Evolutionary conservation across 2,888 invertebrate species (phyloP).

Genomic region (Caenorhabditis becei): DNA sequence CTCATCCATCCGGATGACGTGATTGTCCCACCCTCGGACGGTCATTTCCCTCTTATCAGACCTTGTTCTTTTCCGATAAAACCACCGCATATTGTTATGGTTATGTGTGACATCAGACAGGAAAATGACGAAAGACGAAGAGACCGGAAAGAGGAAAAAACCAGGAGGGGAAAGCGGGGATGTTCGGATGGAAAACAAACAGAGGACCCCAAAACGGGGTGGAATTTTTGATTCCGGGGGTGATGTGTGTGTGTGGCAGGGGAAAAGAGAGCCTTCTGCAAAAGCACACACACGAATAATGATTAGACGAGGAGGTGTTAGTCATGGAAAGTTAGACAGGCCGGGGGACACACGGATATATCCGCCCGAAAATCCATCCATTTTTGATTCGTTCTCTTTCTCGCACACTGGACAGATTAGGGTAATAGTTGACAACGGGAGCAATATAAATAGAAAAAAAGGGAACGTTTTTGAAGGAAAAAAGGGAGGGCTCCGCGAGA

Average conservation of each 20-base stretch:
- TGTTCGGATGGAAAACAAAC: constrained; percentile 23
- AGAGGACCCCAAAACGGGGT: constrained; percentile 14
- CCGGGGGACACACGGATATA: neutral
- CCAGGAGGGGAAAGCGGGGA: neutral
- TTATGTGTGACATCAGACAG: constrained; percentile 30
- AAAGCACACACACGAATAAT: constrained; percentile 25
- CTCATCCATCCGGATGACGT: constrained; percentile 33
- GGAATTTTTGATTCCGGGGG: constrained; percentile 30
- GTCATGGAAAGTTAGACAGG: constrained; percentile 1
- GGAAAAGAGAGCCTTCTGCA: neutral
- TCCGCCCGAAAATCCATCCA: constrained; percentile 43
- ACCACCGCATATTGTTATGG: constrained; percentile 31
- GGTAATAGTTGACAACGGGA: neutral
- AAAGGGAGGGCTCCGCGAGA: constrained; percentile 1
- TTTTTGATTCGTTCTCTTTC: constrained; percentile 28
- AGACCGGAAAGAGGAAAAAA: constrained; percentile 20
- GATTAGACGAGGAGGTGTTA: constrained; percentile 11
- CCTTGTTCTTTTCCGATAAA: constrained; percentile 24
- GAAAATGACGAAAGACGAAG: constrained; percentile 26
- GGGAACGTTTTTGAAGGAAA: neutral
- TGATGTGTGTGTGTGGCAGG: neutral
- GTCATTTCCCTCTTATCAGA: constrained; percentile 30
- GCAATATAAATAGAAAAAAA: constrained; percentile 6
- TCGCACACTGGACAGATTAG: constrained; percentile 20
- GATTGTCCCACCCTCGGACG: constrained; percentile 6